Evolutionary conservation across 2,113 vertebrate genomes (phyloP).

Genomic region (Piaya cayana): DNA sequence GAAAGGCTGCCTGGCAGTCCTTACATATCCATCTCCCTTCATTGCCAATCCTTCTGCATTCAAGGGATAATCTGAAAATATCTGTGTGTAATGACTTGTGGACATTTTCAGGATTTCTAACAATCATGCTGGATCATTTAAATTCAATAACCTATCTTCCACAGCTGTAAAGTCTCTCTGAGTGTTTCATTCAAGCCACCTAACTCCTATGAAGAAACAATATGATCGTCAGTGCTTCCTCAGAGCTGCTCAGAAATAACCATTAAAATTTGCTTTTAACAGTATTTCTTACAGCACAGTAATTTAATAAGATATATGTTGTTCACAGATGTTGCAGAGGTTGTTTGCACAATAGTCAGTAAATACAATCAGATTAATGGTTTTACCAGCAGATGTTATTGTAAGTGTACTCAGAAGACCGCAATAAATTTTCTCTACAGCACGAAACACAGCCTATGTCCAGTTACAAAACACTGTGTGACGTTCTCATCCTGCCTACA

Average conservation of each 20-base stretch:
- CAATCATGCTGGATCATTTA: neutral
- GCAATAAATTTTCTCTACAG: neutral
- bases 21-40: neutral
- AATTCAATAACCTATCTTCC: conserved; percentile 1
- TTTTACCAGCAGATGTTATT: neutral
- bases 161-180: conserved; percentile 14
- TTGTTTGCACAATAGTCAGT: neutral
- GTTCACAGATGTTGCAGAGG: neutral
- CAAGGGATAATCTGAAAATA: conserved; percentile 16
- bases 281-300: neutral
- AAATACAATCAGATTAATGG: conserved; percentile 11
- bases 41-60: neutral
- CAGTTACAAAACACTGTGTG: neutral
- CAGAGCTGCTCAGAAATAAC: neutral
- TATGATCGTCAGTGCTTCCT: neutral
- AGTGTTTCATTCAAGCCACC: neutral
- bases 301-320: neutral
- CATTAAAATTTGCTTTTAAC: conserved; percentile 31
- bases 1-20: neutral
- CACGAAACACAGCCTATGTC: neutral
- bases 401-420: neutral
- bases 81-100: neutral
- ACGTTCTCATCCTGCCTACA: neutral
- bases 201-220: neutral
- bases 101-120: conserved; percentile 26